phyloP scores from a whole-genome alignment of 1,140 invertebrate species.

The Ceratitis capitata region DNA sequence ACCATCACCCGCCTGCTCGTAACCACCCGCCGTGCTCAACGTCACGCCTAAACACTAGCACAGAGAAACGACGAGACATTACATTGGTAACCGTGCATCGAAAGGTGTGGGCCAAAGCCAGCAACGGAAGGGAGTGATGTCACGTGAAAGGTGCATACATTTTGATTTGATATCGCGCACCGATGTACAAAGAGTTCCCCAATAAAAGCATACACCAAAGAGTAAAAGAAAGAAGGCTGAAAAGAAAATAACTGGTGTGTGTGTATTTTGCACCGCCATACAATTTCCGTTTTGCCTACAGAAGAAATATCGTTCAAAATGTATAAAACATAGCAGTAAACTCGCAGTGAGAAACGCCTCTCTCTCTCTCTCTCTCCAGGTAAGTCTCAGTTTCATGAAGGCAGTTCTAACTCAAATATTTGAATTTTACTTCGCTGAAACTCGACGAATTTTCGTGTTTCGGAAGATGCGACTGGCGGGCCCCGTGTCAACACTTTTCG shows the following conservation, averaged over 20 bases:
- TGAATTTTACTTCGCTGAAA: neutral
- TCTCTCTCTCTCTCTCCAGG: too few relatives aligned
- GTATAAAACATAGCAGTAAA: too few relatives aligned
- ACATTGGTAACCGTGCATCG: neutral
- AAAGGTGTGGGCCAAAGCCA: neutral
- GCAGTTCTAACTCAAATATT: neutral
- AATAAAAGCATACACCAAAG: neutral
- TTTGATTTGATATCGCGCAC: conserved; percentile 13
- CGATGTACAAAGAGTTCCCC: too few relatives aligned
- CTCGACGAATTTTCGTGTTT: neutral
- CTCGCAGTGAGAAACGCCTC: neutral
- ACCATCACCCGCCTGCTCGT: neutral
- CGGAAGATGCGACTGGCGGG: neutral
- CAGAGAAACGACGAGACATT: neutral
- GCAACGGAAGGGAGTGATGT: too few relatives aligned
- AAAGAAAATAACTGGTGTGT: too few relatives aligned
- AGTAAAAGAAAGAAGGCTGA: too few relatives aligned
- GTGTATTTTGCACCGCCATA: too few relatives aligned
- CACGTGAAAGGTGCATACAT: neutral
- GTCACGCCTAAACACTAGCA: neutral
- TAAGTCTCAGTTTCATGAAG: neutral
- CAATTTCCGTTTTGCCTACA: neutral
- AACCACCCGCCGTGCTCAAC: neutral
- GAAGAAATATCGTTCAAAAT: too few relatives aligned
- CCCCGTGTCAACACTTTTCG: neutral